phyloP scores from a whole-genome alignment of 2,888 invertebrate genomes.

The Aleiodes alternator region DNA sequence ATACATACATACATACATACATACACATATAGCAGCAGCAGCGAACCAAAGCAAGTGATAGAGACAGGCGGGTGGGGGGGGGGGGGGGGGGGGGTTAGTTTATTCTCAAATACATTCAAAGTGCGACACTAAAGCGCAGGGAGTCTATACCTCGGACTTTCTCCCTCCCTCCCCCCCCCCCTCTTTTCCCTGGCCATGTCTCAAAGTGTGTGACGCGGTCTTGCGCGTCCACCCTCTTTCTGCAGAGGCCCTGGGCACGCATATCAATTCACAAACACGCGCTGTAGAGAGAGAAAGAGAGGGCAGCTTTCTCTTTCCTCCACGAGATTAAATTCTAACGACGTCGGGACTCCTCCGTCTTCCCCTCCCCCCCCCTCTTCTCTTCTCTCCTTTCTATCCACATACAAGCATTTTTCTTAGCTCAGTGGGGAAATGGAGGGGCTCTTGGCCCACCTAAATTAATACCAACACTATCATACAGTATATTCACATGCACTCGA shows the following conservation, averaged over 20 bases:
- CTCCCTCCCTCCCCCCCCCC: slow-evolving; percentile 31
- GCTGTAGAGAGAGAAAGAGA: neutral
- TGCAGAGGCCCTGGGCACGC: slow-evolving; percentile 32
- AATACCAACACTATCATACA: slow-evolving; percentile 65
- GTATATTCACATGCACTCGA: slow-evolving; percentile 22
- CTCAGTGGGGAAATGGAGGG: slow-evolving; percentile 61
- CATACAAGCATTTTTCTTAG: slow-evolving; percentile 72
- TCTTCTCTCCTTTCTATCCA: slow-evolving; percentile 14
- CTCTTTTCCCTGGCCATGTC: slow-evolving; percentile 39
- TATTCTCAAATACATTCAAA: slow-evolving; percentile 35
- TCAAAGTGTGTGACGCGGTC: slow-evolving; percentile 47
- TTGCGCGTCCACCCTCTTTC: slow-evolving; percentile 41
- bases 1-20: slow-evolving; percentile 18
- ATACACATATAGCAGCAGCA: slow-evolving; percentile 40
- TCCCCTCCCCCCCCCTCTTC: neutral
- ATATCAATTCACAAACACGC: slow-evolving; percentile 52
- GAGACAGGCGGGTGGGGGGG: too few relatives aligned
- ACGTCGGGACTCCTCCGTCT: slow-evolving; percentile 55
- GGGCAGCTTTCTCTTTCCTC: slow-evolving; percentile 43
- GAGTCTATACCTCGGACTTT: slow-evolving; percentile 22
- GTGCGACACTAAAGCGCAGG: slow-evolving; percentile 42
- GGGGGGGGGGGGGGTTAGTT: neutral
- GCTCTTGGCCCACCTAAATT: slow-evolving; percentile 66
- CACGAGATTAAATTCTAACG: slow-evolving; percentile 73
- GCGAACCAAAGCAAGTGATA: slow-evolving; percentile 21